phyloP scores from a whole-genome alignment of 2,797 vertebrate genomes.

The Peromyscus melanophrys region DNA sequence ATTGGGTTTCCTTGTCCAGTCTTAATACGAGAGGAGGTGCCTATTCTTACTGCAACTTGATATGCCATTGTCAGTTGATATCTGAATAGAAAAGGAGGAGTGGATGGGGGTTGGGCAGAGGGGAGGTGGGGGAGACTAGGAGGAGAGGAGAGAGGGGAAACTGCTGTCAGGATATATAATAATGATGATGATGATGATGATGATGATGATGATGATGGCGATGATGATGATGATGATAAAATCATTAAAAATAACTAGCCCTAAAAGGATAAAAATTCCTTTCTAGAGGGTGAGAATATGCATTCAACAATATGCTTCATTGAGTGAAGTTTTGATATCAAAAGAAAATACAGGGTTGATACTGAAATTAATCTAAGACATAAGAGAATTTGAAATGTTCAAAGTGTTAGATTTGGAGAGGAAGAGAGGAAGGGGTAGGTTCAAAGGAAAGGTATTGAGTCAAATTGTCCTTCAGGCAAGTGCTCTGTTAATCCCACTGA shows the following conservation, averaged over 20 bases:
- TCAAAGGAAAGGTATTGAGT: background rate
- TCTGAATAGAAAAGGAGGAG: background rate
- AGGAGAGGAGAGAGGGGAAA: background rate
- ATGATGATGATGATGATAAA: no score
- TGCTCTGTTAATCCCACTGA: background rate
- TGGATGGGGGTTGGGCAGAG: background rate
- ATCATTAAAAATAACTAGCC: background rate
- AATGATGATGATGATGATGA: background rate
- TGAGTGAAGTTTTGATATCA: background rate
- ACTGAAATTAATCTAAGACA: background rate
- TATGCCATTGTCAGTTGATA: background rate
- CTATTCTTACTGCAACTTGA: background rate
- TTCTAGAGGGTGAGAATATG: constrained; percentile 31
- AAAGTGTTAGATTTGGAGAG: background rate
- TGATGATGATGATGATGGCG: no score
- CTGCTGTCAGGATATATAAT: background rate
- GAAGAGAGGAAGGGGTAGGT: background rate
- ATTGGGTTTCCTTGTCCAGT: background rate
- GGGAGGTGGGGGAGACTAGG: background rate
- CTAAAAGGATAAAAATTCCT: constrained; percentile 20
- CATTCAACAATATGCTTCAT: background rate
- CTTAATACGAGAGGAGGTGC: background rate
- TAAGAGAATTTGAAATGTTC: background rate
- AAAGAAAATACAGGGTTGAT: constrained; percentile 2
- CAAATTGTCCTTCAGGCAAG: background rate